A percentile compares a stretch with the other conserved stretches of the same genome.
Evolutionary conservation across 2,113 vertebrate species (phyloP).

Genomic region (Cardinalis cardinalis): DNA sequence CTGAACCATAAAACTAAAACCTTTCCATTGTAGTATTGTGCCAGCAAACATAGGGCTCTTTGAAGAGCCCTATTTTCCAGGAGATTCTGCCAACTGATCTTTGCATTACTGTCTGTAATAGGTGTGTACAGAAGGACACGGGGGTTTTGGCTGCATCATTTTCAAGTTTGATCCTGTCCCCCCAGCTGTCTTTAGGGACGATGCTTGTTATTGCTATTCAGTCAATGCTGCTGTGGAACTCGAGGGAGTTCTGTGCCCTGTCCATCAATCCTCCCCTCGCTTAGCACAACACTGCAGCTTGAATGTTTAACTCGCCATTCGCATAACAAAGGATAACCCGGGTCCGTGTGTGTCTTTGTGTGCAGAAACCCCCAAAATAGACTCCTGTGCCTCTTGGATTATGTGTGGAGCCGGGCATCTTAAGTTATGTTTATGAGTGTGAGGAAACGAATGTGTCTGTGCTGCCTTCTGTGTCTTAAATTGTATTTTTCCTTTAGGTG

Average conservation of each 20-base stretch:
- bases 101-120: neutral
- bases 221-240: neutral
- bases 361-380: neutral
- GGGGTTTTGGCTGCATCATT: neutral
- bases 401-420: neutral
- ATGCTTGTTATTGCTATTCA: slow-evolving; percentile 28
- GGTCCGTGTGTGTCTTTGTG: accelerated
- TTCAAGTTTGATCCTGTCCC: neutral
- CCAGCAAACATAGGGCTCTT: neutral
- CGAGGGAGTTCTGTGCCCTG: neutral
- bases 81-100: neutral
- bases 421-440: neutral
- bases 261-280: neutral
- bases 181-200: neutral
- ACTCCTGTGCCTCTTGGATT: neutral
- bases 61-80: neutral
- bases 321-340: neutral
- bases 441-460: neutral
- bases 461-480: neutral
- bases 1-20: neutral
- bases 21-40: neutral
- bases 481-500: neutral
- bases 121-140: accelerated
- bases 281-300: neutral
- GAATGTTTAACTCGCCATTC: neutral